These are phyloP conservation scores for Physella acuta DNA, from an alignment of 1,140 invertebrate genomes.

Conservation along the genomic window DNA sequence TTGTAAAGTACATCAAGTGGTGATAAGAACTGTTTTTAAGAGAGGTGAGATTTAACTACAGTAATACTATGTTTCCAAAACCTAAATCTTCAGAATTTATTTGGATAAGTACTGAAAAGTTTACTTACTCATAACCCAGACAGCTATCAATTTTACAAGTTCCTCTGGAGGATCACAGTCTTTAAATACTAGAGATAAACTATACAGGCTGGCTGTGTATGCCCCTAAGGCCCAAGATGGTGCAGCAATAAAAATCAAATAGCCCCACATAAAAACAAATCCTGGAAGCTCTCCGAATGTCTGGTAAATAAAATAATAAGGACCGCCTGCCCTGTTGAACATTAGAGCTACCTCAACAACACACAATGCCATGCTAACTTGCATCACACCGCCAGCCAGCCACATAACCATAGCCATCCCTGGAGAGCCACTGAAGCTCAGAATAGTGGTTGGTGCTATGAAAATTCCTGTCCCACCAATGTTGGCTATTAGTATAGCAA, in stretches of 20 bases:
- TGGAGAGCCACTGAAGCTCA: constrained; percentile 32
- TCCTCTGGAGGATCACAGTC: constrained; percentile 31
- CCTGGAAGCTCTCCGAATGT: constrained; percentile 83
- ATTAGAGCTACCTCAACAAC: constrained; percentile 92
- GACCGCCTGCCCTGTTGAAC: constrained; percentile 91
- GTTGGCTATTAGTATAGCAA: constrained; percentile 33
- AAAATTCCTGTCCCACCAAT: constrained; percentile 37
- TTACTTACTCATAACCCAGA: constrained; percentile 38
- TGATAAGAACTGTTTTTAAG: too few relatives aligned
- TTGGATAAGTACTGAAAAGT: too few relatives aligned
- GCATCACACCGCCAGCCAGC: constrained; percentile 34
- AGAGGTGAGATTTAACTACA: too few relatives aligned
- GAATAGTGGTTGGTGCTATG: constrained; percentile 36
- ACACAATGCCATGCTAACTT: constrained; percentile 70
- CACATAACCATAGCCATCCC: constrained; percentile 36
- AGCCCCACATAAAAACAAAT: constrained; percentile 91
- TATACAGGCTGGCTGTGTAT: constrained; percentile 38
- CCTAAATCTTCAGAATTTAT: too few relatives aligned
- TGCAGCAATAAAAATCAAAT: constrained; percentile 70
- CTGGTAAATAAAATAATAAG: constrained; percentile 91
- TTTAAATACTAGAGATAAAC: constrained; percentile 34
- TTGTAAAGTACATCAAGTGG: too few relatives aligned
- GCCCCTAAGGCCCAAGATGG: constrained; percentile 54
- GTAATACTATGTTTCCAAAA: too few relatives aligned
- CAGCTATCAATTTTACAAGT: constrained; percentile 37